phyloP scores from a whole-genome alignment of 2,888 invertebrate species.

The Dioctria linearis region DNA sequence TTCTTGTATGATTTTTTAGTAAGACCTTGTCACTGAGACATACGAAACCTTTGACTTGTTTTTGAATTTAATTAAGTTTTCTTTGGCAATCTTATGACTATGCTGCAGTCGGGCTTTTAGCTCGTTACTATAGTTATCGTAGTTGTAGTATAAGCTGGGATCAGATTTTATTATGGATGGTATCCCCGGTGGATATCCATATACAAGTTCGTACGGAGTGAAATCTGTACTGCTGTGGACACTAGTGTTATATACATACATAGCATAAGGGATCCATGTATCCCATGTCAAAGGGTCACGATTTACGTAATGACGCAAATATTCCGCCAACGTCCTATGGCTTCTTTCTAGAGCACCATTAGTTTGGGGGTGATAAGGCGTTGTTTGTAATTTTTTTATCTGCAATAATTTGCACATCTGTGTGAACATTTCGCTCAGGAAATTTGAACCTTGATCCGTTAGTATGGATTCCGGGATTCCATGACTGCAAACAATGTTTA shows the following conservation, averaged over 20 bases:
- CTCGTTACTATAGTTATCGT: conserved; percentile 38
- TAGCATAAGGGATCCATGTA: conserved; percentile 62
- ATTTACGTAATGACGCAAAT: conserved; percentile 63
- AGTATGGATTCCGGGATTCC: no score
- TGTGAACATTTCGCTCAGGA: no score
- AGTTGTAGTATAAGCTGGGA: conserved; percentile 43
- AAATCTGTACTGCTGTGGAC: conserved; percentile 59
- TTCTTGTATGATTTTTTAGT: conserved; percentile 48
- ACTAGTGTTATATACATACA: conserved; percentile 63
- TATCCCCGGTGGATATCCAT: conserved; percentile 37
- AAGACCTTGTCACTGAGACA: conserved; percentile 45
- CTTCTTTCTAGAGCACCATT: conserved; percentile 64
- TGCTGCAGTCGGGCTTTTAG: conserved; percentile 44
- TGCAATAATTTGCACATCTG: no score
- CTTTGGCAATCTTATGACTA: conserved; percentile 48
- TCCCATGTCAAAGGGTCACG: conserved; percentile 64
- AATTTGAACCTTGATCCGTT: no score
- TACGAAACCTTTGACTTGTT: conserved; percentile 39
- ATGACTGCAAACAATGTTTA: no score
- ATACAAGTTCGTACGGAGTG: conserved; percentile 48
- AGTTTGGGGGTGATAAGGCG: background rate
- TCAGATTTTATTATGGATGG: conserved; percentile 21
- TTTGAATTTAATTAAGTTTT: conserved; percentile 45
- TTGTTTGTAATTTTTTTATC: no score
- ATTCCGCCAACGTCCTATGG: conserved; percentile 63